A percentile compares a stretch with the other conserved stretches of the same genome.
Conservation (phyloP, 2,888 invertebrate species). For the Microctonus brassicae region DNA sequence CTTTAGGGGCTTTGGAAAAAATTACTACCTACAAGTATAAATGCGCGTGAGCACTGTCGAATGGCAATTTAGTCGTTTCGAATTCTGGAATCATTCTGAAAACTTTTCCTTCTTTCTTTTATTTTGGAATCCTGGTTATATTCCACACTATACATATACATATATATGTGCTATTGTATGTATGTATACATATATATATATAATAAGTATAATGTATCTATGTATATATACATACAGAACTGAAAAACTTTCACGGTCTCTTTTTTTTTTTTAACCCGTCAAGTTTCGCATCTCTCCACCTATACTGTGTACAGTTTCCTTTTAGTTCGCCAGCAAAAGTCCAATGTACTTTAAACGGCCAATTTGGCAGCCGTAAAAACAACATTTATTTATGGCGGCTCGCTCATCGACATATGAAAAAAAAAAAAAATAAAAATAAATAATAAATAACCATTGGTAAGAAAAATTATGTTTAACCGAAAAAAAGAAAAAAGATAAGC, state of each 20-base stretch:
- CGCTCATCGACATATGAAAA: constrained; percentile 54
- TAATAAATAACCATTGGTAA: constrained; percentile 55
- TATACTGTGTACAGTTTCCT: constrained; percentile 27
- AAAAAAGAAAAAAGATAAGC: constrained; percentile 47
- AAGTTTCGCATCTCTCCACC: neutral
- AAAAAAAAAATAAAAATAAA: constrained; percentile 55
- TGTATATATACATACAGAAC: neutral
- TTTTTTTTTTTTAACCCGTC: constrained; percentile 11
- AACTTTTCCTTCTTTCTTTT: constrained; percentile 8
- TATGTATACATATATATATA: neutral
- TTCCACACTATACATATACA: too few species aligned
- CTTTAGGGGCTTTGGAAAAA: constrained; percentile 42
- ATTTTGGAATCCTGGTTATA: constrained; percentile 11
- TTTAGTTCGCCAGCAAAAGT: constrained; percentile 54
- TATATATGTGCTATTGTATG: neutral
- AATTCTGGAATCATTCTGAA: constrained; percentile 16
- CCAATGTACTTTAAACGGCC: constrained; percentile 66
- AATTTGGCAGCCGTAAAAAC: constrained; percentile 69
- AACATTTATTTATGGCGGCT: constrained; percentile 68
- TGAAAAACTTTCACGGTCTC: constrained; percentile 21
- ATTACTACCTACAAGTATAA: constrained; percentile 53
- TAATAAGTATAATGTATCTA: too few species aligned
- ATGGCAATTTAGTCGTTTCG: constrained; percentile 55
- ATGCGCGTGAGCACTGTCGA: constrained; percentile 35
- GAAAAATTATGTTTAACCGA: constrained; percentile 59